Evolutionary conservation across 2,113 vertebrate genomes (phyloP), one percentile per base, ranked within the genome.

Genomic region (Coptodon bakossiorum): DNA sequence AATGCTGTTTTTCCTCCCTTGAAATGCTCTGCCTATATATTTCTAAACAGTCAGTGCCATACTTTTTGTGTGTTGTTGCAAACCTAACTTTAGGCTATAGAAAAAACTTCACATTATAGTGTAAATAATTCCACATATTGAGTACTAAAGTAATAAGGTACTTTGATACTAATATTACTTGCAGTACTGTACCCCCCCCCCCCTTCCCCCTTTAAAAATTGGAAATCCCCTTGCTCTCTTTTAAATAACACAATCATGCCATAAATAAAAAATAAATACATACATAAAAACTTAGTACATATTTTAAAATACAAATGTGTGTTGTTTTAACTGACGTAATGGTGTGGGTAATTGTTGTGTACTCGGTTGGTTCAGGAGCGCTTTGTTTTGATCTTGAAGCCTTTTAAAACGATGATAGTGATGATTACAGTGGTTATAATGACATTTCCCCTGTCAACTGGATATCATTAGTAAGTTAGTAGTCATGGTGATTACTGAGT

Each of bases 81-180:
- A 38, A 68, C 34, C 63, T 63, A 63, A 34, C 3, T 40, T 36
- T 66, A 66, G 61, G 17, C 6, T 66, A 40, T 14, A 68, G 63
- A 63, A 68, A 40, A 57, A 40, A 68, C 8, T 24, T 40, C 1
- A 68, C n/a, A 68, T 68, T 68, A 68, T 68, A 68, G 40, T 68
- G n/a, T 9, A 68, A 68, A 40, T 66, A n/a, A 66, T 38, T 22
- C 10, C 19, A 22, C 63, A 68, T 68, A 22, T 38, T 68, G 63
- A 68, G 63, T 68, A 68, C 34, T 68, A 2, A 68, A 38, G 11
- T 68, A 7, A 13, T 40, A 68, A 22, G 63, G 34, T 68, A 40
- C 2, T 68, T 0, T 71, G n/a, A 71, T 24, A 38, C 36, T 71
- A 71, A 59, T 31, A 31, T 59, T 59, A 31, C 7, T 59, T 29